These are phyloP conservation scores for Ceuthmochares aereus DNA, from an alignment of 2,113 vertebrate genomes.

Conservation along the genomic window DNA sequence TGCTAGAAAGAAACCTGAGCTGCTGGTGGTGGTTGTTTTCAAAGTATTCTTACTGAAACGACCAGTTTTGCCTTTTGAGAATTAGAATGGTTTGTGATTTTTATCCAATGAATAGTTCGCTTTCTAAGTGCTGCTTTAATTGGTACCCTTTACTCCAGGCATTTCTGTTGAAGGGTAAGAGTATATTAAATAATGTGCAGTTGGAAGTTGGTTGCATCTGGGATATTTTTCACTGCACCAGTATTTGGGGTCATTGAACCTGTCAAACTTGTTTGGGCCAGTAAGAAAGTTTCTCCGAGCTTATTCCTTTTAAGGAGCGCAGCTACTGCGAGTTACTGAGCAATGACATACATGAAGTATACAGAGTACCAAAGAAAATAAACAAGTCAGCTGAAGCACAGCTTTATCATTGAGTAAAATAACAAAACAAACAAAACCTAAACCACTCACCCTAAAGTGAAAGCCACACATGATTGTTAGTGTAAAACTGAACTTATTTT, in stretches of 20 bases:
- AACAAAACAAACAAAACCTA: slow-evolving; percentile 34
- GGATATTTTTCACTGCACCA: neutral
- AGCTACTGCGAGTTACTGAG: slow-evolving; percentile 8
- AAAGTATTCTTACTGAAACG: neutral
- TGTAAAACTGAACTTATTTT: neutral
- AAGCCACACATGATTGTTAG: neutral
- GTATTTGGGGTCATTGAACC: slow-evolving; percentile 28
- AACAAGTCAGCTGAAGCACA: slow-evolving; percentile 21
- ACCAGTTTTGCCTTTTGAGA: neutral
- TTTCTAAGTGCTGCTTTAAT: neutral
- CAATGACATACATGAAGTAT: neutral
- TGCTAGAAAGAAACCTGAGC: neutral
- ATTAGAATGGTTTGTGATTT: neutral
- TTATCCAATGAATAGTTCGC: neutral
- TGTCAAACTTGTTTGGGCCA: slow-evolving; percentile 24
- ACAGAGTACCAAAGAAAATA: slow-evolving; percentile 39
- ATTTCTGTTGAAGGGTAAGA: neutral
- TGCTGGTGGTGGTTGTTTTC: neutral
- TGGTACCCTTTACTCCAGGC: neutral
- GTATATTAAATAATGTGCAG: neutral
- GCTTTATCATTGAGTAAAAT: slow-evolving; percentile 7
- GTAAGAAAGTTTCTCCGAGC: neutral
- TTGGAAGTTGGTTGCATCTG: neutral
- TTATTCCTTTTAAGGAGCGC: slow-evolving; percentile 26
- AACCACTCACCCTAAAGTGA: neutral